Evolutionary conservation across 2,888 invertebrate genomes (phyloP), one percentile per base, ranked within the genome.

Genomic region (Drosophila vallismaia): DNA sequence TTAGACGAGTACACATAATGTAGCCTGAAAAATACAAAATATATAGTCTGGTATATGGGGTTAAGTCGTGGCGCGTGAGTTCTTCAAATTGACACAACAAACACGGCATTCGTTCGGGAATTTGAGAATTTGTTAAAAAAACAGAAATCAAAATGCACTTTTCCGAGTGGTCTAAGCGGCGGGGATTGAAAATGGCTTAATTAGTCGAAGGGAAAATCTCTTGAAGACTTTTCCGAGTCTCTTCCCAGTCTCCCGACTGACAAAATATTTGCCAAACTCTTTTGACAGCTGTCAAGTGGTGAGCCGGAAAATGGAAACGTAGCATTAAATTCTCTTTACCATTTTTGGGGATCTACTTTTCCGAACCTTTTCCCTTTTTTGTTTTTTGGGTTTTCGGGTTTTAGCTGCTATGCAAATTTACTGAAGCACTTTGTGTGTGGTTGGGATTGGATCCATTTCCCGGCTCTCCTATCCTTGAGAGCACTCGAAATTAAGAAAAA

Each of bases 271-370:
- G 86, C 66, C 69, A 67, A 76, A 49, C 74, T 70, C 75, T 76
- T 81, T 84, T 85, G 81, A 86, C 84, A 86, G 84, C 79, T 83
- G 82, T 82, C 86, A 85, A 83, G 82, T 82, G 82, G 85, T 72
- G 62, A 80, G 71, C 76, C 78, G 57, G 36, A 60, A 51, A 53
- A 57, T 51, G 28, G 64, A 74, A 81, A 67, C 84, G 80, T 76
- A 74, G 80, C 84, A 78, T 80, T 76, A 66, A 54, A 84, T 73
- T 76, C 63, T 38, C 44, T 28, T 38, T 58, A 31, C 42, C 0
- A 1, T 50, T 50, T 50, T 55, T 67, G 48, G 60, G 66, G 66
- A 71, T 60, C 71, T 46, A 48, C 50, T 73, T 66, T 53, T 24
- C 38, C 24, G 24, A 24, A 44, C 44, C 44, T 44, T 44, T 44